A percentile compares a stretch with the other conserved stretches of the same genome.
Evolutionary conservation across 2,113 vertebrate genomes (phyloP).

Genomic region (Caranx ignobilis): DNA sequence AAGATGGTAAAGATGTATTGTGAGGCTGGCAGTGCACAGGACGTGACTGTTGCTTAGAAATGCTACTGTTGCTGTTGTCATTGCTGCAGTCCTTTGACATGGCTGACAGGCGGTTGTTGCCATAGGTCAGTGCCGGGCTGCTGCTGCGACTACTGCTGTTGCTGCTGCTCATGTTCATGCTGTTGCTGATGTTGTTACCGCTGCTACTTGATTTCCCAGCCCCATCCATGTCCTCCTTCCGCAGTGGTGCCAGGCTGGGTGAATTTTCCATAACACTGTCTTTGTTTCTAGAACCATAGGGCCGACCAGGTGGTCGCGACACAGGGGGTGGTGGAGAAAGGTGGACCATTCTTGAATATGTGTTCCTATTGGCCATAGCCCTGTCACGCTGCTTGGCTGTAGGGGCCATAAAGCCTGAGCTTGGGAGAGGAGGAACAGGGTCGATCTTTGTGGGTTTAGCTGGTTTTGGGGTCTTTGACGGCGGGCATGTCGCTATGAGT

Average conservation of each 20-base stretch:
- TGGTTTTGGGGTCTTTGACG: slow-evolving; percentile 94
- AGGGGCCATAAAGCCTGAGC: slow-evolving; percentile 83
- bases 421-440: slow-evolving; percentile 66
- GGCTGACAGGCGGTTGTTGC: slow-evolving; percentile 71
- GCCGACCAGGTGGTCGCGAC: slow-evolving; percentile 83
- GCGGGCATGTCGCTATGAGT: slow-evolving; percentile 96
- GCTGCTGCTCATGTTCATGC: slow-evolving; percentile 44
- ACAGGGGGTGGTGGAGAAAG: slow-evolving; percentile 83
- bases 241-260: slow-evolving; percentile 52
- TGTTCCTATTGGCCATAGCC: slow-evolving; percentile 85
- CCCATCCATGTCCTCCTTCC: slow-evolving; percentile 79
- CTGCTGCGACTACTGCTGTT: slow-evolving; percentile 76
- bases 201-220: slow-evolving; percentile 69
- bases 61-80: slow-evolving; percentile 72
- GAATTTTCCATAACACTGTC: slow-evolving; percentile 79
- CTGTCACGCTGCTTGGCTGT: slow-evolving; percentile 83
- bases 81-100: slow-evolving; percentile 71
- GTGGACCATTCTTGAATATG: slow-evolving; percentile 84
- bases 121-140: slow-evolving; percentile 77
- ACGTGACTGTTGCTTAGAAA: slow-evolving; percentile 74
- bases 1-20: slow-evolving; percentile 57
- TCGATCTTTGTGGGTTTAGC: slow-evolving; percentile 83
- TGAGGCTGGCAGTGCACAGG: slow-evolving; percentile 70
- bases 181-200: slow-evolving; percentile 50
- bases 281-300: slow-evolving; percentile 84